A percentile compares a stretch with the other conserved stretches of the same genome.
Evolutionary conservation across 2,113 vertebrate genomes (phyloP).

Genomic region (Microcebus ravelobensis): DNA sequence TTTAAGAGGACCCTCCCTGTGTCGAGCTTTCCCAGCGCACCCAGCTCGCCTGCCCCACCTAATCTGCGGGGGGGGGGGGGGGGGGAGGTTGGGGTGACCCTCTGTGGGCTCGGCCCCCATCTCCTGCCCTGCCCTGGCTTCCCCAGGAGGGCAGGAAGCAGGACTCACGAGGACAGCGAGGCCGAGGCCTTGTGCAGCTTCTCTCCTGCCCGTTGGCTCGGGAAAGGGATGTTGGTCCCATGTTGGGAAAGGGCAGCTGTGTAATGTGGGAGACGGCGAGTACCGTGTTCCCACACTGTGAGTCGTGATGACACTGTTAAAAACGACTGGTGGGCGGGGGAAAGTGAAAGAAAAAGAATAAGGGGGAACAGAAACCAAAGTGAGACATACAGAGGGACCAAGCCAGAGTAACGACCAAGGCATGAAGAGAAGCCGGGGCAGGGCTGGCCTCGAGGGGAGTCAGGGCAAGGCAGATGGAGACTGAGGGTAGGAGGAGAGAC

Average conservation of each 20-base stretch:
- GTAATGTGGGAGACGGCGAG: slow-evolving; percentile 69
- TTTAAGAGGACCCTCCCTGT: background rate
- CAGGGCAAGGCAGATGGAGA: background rate
- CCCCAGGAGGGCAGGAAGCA: background rate
- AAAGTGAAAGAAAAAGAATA: slow-evolving; percentile 82
- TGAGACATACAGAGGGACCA: slow-evolving; percentile 29
- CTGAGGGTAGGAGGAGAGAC: background rate
- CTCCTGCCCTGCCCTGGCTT: background rate
- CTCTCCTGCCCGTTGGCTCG: background rate
- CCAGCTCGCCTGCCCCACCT: background rate
- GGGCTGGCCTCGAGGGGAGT: background rate
- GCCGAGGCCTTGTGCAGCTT: rapidly evolving
- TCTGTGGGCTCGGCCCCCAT: background rate
- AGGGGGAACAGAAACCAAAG: slow-evolving; percentile 79
- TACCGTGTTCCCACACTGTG: slow-evolving; percentile 74
- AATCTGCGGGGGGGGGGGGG: background rate
- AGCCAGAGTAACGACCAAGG: slow-evolving; percentile 15
- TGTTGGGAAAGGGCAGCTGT: background rate
- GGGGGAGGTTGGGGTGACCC: background rate
- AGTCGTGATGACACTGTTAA: slow-evolving; percentile 77
- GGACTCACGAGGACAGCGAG: background rate
- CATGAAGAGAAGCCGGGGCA: background rate
- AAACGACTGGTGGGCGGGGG: slow-evolving; percentile 74
- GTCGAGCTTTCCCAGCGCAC: background rate
- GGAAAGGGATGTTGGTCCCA: slow-evolving; percentile 32